Evolutionary conservation across 2,113 vertebrate species (phyloP).

Genomic region (Amazona guildingii): DNA sequence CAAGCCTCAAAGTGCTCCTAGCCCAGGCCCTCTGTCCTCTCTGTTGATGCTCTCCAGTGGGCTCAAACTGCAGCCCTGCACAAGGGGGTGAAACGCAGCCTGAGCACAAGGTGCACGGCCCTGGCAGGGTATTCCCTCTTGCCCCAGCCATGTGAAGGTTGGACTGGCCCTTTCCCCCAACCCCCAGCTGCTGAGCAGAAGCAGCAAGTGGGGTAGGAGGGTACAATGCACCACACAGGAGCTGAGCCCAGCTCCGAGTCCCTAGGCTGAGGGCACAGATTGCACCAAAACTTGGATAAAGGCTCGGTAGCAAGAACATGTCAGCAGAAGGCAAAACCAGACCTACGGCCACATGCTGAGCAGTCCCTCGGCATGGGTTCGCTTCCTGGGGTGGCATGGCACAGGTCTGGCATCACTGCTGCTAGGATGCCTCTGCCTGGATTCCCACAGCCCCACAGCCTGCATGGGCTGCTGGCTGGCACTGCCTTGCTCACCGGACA

Average conservation of each 20-base stretch:
- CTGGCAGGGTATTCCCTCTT: not conserved
- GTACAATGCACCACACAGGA: not conserved
- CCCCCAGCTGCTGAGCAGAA: not conserved
- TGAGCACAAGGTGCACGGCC: not conserved
- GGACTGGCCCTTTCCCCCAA: not conserved
- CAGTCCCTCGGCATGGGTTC: not conserved
- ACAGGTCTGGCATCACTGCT: not conserved
- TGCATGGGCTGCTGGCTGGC: not conserved
- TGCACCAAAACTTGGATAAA: not conserved
- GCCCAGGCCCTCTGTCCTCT: not conserved
- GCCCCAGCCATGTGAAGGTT: accelerated
- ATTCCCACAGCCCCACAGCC: not conserved
- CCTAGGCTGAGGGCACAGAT: not conserved
- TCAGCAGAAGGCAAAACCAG: not conserved
- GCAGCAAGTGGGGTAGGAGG: not conserved
- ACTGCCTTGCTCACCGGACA: not conserved
- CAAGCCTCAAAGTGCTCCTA: not conserved
- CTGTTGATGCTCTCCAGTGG: not conserved
- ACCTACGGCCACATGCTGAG: not conserved
- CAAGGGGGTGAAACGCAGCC: not conserved
- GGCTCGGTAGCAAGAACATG: not conserved
- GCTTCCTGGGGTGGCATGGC: not conserved
- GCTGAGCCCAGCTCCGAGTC: not conserved
- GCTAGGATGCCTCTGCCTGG: not conserved
- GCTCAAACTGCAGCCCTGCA: not conserved